phyloP scores from a whole-genome alignment of 2,113 vertebrate genomes.

The Myrmophylax atrothorax region DNA sequence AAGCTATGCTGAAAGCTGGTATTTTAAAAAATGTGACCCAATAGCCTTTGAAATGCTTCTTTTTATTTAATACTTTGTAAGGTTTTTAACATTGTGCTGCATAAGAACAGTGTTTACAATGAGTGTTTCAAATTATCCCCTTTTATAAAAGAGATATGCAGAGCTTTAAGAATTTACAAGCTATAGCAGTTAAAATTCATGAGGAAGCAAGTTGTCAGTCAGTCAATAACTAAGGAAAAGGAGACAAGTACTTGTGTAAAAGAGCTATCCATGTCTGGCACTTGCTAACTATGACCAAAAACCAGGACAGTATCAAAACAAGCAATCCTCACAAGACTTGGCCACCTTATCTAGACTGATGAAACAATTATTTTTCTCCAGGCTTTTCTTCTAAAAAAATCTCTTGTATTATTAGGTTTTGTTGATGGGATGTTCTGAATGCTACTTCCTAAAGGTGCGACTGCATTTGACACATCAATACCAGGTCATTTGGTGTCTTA shows the following conservation, averaged over 20 bases:
- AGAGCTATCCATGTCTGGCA: neutral
- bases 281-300: neutral
- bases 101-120: neutral
- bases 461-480: constrained; percentile 46
- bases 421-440: constrained; percentile 55
- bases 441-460: constrained; percentile 37
- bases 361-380: neutral
- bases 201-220: neutral
- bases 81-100: neutral
- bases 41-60: neutral
- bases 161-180: neutral
- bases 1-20: neutral
- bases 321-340: neutral
- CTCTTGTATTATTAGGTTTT: constrained; percentile 49
- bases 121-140: neutral
- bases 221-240: neutral
- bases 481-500: constrained; percentile 46
- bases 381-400: constrained; percentile 27
- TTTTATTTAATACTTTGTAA: neutral
- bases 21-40: neutral
- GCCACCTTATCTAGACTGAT: neutral
- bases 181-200: neutral
- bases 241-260: neutral
- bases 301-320: neutral
- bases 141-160: neutral